Base-by-base conservation (phyloP, 2,113 vertebrate genomes). In the Oenanthe oenanthe region DNA sequence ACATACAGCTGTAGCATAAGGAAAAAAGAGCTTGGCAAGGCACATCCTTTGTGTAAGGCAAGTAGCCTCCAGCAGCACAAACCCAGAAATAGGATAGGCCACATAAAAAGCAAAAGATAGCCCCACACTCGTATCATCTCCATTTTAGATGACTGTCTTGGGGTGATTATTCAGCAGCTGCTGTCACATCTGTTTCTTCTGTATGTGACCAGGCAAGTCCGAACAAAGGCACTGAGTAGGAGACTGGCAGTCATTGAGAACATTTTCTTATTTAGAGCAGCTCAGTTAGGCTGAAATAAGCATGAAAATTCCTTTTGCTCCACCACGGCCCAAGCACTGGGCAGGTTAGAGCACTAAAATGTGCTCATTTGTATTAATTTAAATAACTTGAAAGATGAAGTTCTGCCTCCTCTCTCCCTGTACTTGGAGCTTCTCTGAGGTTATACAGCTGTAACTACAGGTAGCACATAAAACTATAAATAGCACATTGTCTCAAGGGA, bases 111-210 rank as follows among this genome's bases (percentile, higher is more conserved):
- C 47, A 71, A 85, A 71, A 71, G 60, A 63, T 15, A 83, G 40
- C 50, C 79, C 54, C 71, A 79, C 45, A 53, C 62, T 82, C 68
- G 7, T 53, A 43, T 40, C 14, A 72, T 34, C 74, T 75, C 78
- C n/a, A 38, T 68, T 72, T 92, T 31, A 85, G 61, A 88, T 26
- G 5, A 34, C 48, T 53, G 48, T 78, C 48, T 65, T 42, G 40
- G 61, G 19, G 85, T 53, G 62, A 89, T 94, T 96, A 93, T 62
- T 95, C 91, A 95, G 83, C 76, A 89, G 86, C 60, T 94, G 76
- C 83, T 86, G 66, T 81, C 61, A 75, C 84, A 89, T 93, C 76
- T 93, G 65, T 42, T 83, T 91, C 53, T 88, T 88, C 14, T 4
- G 18, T 80, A 60, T 7, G 65, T 71, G 79, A 91, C 89, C 40